Conservation (phyloP, 2,797 vertebrate species). For the Lacerta agilis region DNA sequence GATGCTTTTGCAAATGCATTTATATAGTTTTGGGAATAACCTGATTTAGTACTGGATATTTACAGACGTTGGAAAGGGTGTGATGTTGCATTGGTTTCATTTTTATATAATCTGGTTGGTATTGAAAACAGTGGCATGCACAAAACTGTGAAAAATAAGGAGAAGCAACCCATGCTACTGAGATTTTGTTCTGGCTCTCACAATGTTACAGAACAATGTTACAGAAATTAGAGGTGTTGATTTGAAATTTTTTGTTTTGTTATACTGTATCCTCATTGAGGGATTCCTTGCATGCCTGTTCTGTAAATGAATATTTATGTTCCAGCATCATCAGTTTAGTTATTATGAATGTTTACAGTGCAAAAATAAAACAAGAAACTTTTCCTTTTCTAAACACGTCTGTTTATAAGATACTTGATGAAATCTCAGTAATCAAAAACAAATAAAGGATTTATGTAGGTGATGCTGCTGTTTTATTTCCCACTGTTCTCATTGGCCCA, state of each 20-base stretch:
- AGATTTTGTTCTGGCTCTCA: not conserved
- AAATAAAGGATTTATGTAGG: not conserved
- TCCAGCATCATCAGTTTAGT: not conserved
- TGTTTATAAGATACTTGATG: conserved; percentile 13
- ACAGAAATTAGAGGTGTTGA: not conserved
- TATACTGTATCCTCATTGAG: not conserved
- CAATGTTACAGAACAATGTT: not conserved
- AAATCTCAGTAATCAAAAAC: not conserved
- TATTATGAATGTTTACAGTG: conserved; percentile 33
- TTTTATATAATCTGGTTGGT: conserved; percentile 14
- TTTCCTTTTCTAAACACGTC: not conserved
- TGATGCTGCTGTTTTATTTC: not conserved
- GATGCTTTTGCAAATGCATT: not conserved
- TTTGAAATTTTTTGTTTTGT: not conserved
- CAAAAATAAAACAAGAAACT: conserved; percentile 48
- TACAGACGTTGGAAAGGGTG: not conserved
- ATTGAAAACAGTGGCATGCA: conserved; percentile 12
- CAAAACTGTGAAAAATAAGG: conserved; percentile 7
- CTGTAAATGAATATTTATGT: not conserved
- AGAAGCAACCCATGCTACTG: not conserved
- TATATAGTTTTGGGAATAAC: conserved; percentile 27
- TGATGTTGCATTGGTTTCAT: conserved; percentile 24
- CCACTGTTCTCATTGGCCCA: conserved; percentile 55
- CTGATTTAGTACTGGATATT: not conserved
- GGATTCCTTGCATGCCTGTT: fast-evolving